Conservation (phyloP, 2,888 invertebrate species). For the Sphinx pinastri region DNA sequence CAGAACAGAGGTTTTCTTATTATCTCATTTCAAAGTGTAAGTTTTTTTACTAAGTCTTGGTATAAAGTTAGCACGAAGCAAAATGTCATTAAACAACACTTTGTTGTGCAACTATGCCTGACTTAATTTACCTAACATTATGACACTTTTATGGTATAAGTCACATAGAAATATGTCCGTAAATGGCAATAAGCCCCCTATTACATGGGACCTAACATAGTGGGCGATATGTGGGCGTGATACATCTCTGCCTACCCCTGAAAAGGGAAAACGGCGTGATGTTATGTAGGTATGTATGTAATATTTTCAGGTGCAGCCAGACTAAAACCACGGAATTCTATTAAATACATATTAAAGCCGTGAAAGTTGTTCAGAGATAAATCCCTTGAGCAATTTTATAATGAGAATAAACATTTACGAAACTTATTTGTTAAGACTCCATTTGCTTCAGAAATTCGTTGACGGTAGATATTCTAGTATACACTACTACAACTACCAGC, state of each 20-base stretch:
- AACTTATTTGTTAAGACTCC: not conserved
- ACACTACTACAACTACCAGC: too few species aligned
- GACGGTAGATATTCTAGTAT: not conserved
- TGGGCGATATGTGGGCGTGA: too few species aligned
- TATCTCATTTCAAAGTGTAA: too few species aligned
- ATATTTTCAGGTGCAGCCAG: not conserved
- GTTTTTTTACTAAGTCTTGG: not conserved
- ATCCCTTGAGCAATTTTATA: constrained; percentile 16
- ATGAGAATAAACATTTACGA: constrained; percentile 3
- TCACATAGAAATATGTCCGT: not conserved
- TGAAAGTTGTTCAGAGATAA: constrained; percentile 6
- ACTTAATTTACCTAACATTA: not conserved
- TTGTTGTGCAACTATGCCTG: not conserved
- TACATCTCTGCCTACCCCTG: too few species aligned
- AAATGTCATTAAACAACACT: not conserved
- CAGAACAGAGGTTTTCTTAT: too few species aligned
- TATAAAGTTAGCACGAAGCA: not conserved
- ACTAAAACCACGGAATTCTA: not conserved
- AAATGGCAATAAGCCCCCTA: not conserved
- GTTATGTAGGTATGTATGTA: too few species aligned
- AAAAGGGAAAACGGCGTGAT: too few species aligned
- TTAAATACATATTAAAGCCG: not conserved
- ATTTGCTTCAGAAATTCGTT: not conserved
- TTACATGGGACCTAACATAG: too few species aligned
- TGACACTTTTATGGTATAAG: not conserved